Base-by-base conservation (phyloP, 2,888 invertebrate species). In the Agonopterix heracliana region DNA sequence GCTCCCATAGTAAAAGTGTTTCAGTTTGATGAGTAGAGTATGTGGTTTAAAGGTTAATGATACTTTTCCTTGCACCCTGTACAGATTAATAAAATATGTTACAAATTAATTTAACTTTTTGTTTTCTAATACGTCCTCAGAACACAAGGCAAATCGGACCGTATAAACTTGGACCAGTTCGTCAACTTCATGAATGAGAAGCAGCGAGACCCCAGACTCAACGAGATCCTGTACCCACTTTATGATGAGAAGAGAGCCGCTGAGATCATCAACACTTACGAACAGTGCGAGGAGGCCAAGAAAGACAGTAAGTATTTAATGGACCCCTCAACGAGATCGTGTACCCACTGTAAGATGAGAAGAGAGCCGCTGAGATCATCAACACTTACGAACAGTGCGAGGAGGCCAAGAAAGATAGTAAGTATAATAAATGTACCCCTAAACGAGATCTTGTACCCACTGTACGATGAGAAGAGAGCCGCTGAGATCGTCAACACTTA, bases 391-490 rank as follows among this genome's bases (percentile, higher is more conserved):
- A 99, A 78, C 92, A 94, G 68, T 93, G 94, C 64, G 94, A 95
- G 48, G 94, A 94, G 46, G 92, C 93, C 11, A 91, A 89, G 61
- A 90, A 73, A 64, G 91, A 92, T 67, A 94, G 95, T 95, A 70
- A 89, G 90, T 38, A 38, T 38, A n/a, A n/a, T 38, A 1, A 9
- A n/a, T 38, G n/a, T 10, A 26, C 26, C 26, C 35, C 91, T 99
- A 57, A 99, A 99, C 88, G 99, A 99, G 90, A 99, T 99, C 79
- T 90, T 99, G 46, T 99, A 97, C 85, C 99, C 99, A 2, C 90
- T 98, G 53, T 99, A 98, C 73, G 98, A 99, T 71, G 96, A 96
- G 66, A 97, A 96, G 78, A 90, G 99, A 70, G 97, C 97, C 11
- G 87, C 92, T 36, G 97, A 98, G 86, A 97, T 99, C 70, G 96